Evolutionary conservation across 2,113 vertebrate genomes (phyloP).

Genomic region (Sarotherodon lohbergeri): DNA sequence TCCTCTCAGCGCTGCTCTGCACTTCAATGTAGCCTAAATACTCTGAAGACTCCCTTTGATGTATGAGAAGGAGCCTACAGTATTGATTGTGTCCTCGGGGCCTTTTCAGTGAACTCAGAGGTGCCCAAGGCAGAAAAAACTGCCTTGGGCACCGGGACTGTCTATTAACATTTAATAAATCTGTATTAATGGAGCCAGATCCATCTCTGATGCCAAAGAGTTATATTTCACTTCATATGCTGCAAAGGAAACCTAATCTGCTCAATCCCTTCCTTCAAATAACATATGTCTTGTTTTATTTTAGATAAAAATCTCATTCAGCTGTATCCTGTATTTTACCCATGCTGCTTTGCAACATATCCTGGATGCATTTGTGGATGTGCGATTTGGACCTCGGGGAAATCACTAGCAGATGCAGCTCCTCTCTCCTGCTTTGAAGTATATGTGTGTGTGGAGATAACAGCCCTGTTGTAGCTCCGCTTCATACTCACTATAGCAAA

Average conservation of each 20-base stretch:
- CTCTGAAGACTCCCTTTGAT: background rate
- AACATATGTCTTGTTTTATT: background rate
- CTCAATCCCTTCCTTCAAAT: background rate
- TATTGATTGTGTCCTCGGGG: background rate
- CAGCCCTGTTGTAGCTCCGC: background rate
- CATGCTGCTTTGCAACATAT: conserved; percentile 14
- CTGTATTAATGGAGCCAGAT: background rate
- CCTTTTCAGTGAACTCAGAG: background rate
- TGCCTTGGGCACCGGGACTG: background rate
- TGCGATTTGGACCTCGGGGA: background rate
- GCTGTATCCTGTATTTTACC: background rate
- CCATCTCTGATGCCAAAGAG: background rate
- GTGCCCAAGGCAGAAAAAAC: background rate
- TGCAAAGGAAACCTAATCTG: background rate
- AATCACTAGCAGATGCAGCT: conserved; percentile 38
- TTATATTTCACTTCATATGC: background rate
- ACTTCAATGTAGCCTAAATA: background rate
- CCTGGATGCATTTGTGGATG: conserved; percentile 26
- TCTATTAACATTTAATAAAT: background rate
- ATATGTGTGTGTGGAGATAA: conserved; percentile 2
- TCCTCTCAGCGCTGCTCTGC: background rate
- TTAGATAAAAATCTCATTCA: background rate
- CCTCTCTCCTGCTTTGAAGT: conserved; percentile 7
- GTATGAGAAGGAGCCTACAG: background rate
- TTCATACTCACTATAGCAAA: background rate